These are phyloP conservation scores for Grammomys surdaster DNA, from an alignment of 2,113 vertebrate genomes.

Conservation along the genomic window DNA sequence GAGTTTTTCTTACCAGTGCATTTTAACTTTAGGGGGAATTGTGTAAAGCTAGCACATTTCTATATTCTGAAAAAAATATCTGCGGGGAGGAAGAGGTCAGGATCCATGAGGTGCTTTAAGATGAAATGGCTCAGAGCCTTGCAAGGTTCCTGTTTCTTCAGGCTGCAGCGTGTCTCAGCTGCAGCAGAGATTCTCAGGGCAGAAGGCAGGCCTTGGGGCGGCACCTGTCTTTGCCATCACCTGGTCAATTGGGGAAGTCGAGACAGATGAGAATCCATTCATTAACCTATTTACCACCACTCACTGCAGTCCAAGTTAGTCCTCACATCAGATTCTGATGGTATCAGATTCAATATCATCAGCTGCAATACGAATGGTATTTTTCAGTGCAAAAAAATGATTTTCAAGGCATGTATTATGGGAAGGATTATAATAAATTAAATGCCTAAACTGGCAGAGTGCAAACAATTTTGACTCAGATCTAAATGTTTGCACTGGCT, in stretches of 20 bases:
- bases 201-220: background rate
- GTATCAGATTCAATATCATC: slow-evolving; percentile 85
- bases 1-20: slow-evolving; percentile 25
- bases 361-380: slow-evolving; percentile 86
- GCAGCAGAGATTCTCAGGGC: background rate
- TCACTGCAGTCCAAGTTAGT: slow-evolving; percentile 77
- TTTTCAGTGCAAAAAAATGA: slow-evolving; percentile 81
- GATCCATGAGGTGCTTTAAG: background rate
- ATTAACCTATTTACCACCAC: slow-evolving; percentile 72
- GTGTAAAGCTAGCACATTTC: background rate
- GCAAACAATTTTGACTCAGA: slow-evolving; percentile 89
- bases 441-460: slow-evolving; percentile 88
- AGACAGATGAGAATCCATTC: slow-evolving; percentile 67
- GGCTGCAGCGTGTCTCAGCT: background rate
- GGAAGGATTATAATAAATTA: slow-evolving; percentile 91
- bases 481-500: slow-evolving; percentile 90
- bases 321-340: slow-evolving; percentile 83
- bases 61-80: background rate
- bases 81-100: slow-evolving; percentile 39
- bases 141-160: slow-evolving; percentile 9
- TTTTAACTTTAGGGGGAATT: slow-evolving; percentile 35
- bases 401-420: slow-evolving; percentile 87
- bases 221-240: slow-evolving; percentile 70
- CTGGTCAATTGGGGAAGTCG: slow-evolving; percentile 58
- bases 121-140: background rate